Base-by-base conservation (phyloP, 1,140 invertebrate genomes). In the Batillaria attramentaria region DNA sequence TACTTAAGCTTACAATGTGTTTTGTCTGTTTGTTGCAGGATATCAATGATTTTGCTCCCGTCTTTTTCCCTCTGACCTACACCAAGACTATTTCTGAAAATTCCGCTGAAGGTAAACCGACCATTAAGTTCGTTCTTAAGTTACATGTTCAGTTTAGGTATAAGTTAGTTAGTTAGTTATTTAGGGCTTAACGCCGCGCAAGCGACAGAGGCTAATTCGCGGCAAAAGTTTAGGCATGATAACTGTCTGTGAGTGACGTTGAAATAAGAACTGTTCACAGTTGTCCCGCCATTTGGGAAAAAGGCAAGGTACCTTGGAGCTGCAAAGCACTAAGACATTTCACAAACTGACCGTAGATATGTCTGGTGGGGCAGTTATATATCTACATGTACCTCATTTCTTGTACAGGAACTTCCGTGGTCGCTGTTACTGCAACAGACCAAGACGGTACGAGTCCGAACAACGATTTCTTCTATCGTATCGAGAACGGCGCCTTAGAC, bases 391-490 rank as follows among this genome's bases (percentile, higher is more conserved):
- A 16, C n/a, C 50, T 54, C 50, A 16, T n/a, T n/a, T n/a, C n/a
- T 16, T 41, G 66, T 78, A 18, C 70, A 85, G 84, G 79, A 62
- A 82, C 76, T n/a, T 37, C 72, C 39, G 81, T 85, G 0, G 31
- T 81, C 16, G 81, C 78, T 31, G 80, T 88, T 3, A 76, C 42
- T 42, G 87, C 87, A 2, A 77, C 68, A 54, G 87, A 88, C 77
- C 35, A 73, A 33, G 85, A 88, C 77, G 83, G 79, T n/a, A 84
- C 82, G 6, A 78, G 66, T 65, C 87, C 84, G 3, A 88, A 88
- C 70, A 87, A 87, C 72, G 81, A 87, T 41, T 82, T 86, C 43
- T 81, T 87, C 35, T 88, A 87, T 77, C 77, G 87, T 41, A 88
- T 88, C 57, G 85, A 86, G 62, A 86, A 75, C 77, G 84, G 85